Evolutionary conservation across 2,113 vertebrate genomes (phyloP).

Genomic region (Alexandromys fortis): DNA sequence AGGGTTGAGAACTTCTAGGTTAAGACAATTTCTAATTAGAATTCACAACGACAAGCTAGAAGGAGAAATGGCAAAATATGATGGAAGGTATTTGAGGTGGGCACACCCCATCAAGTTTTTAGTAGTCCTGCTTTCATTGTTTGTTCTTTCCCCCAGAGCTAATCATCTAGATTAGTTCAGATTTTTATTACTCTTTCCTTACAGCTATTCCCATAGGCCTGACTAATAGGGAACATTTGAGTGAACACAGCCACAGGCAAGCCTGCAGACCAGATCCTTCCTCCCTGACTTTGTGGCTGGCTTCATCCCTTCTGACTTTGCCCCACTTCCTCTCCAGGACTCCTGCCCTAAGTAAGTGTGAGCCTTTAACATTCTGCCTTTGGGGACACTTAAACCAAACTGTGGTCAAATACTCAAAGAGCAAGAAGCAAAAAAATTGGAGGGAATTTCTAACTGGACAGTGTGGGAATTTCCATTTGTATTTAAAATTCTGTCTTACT

Average conservation of each 20-base stretch:
- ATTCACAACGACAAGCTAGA: conserved; percentile 10
- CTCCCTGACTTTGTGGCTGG: neutral
- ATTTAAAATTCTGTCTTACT: conserved; percentile 31
- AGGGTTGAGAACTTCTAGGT: neutral
- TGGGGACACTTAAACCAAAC: neutral
- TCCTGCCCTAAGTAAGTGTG: neutral
- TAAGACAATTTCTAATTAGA: conserved; percentile 9
- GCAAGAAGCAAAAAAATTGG: neutral
- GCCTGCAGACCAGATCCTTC: neutral
- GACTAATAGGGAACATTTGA: neutral
- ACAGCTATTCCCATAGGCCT: neutral
- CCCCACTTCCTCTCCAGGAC: neutral
- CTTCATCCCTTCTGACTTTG: neutral
- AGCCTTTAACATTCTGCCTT: neutral
- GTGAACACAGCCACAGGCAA: fast-evolving
- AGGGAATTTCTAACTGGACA: conserved; percentile 55
- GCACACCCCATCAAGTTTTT: neutral
- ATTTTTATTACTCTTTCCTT: neutral
- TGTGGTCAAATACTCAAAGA: neutral
- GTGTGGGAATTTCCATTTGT: conserved; percentile 73
- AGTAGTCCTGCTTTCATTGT: neutral
- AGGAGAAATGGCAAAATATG: neutral
- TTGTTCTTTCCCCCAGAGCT: no score
- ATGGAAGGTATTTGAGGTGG: neutral
- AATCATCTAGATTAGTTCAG: neutral